Base-by-base conservation (phyloP, 2,113 vertebrate species). In the Puffinus mauretanicus region DNA sequence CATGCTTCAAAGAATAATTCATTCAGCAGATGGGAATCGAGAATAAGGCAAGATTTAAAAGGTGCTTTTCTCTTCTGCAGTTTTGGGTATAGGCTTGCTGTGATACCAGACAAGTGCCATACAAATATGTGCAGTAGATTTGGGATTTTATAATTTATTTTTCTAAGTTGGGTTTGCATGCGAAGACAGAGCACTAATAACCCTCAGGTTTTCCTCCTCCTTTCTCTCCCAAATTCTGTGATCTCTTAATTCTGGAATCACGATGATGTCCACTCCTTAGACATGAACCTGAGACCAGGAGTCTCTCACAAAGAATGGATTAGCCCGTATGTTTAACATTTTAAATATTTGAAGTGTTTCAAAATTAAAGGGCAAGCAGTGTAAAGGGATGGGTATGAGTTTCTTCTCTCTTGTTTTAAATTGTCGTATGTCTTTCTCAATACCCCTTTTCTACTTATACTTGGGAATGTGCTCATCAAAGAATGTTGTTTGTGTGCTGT, bases 281-380 rank as follows among this genome's bases (percentile, higher is more conserved):
- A 55, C 51, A 12, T 22, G 2, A 54, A 38, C 17, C 58, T 27
- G 65, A 88, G 49, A 42, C 25, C 16, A 19, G 20, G 30, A 26
- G 17, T 75, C 21, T 84, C 40, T 58, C 54, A 15, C 20, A 36
- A 79, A 67, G 61, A 55, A 65, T 47, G 13, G 70, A 16, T 90
- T 27, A 14, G 26, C n/a, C 44, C 51, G 4, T 44, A 6, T 49
- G 27, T 61, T 78, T 78, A 62, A n/a, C 15, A 62, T 14, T 52
- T 85, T 34, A 69, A 85, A 88, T 85, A 69, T 76, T 47, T 44
- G 3, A 79, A 86, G 26, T 44, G 49, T 95, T 93, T 92, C 15
- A 76, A 76, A 70, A 80, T 93, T 34, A 34, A 42, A 64, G 14
- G n/a, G 65, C 20, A 61, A 40, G 40, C 5, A 51, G 10, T n/a